These are phyloP conservation scores for Molorchus minor DNA, from an alignment of 2,888 invertebrate species.

Conservation along the genomic window DNA sequence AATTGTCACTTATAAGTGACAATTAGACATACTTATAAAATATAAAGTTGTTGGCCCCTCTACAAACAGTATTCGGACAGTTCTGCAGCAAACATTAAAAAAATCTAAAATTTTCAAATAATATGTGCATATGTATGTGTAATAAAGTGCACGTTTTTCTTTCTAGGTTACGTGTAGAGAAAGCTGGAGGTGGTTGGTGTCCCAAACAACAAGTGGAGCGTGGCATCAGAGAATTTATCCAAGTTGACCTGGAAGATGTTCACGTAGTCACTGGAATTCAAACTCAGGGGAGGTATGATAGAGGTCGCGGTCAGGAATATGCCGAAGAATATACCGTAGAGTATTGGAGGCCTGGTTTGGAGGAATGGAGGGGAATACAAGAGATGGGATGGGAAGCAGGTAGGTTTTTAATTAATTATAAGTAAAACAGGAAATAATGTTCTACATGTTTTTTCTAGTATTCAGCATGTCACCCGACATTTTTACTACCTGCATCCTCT, in stretches of 20 bases:
- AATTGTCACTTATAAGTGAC: too few relatives aligned
- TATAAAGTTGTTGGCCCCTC: too few relatives aligned
- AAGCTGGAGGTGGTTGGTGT: slow-evolving; percentile 82
- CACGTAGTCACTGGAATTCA: slow-evolving; percentile 76
- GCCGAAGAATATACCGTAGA: slow-evolving; percentile 76
- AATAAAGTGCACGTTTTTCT: slow-evolving; percentile 2
- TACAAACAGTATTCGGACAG: too few relatives aligned
- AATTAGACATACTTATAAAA: too few relatives aligned
- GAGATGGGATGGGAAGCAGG: slow-evolving; percentile 74
- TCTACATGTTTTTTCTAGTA: too few relatives aligned
- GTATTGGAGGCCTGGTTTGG: slow-evolving; percentile 71
- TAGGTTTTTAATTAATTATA: slow-evolving; percentile 47
- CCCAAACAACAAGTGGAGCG: slow-evolving; percentile 73
- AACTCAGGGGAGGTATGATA: slow-evolving; percentile 81
- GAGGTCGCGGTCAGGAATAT: slow-evolving; percentile 79
- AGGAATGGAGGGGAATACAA: slow-evolving; percentile 72
- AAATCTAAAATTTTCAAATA: background rate
- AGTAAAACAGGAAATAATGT: background rate
- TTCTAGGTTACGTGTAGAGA: slow-evolving; percentile 73
- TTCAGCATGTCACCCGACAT: too few relatives aligned
- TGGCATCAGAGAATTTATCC: slow-evolving; percentile 73
- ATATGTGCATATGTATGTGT: background rate
- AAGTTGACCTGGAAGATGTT: slow-evolving; percentile 70
- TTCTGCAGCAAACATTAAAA: too few relatives aligned
- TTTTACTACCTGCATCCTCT: too few relatives aligned